phyloP scores from a whole-genome alignment of 2,113 vertebrate species.

The Grus americana region DNA sequence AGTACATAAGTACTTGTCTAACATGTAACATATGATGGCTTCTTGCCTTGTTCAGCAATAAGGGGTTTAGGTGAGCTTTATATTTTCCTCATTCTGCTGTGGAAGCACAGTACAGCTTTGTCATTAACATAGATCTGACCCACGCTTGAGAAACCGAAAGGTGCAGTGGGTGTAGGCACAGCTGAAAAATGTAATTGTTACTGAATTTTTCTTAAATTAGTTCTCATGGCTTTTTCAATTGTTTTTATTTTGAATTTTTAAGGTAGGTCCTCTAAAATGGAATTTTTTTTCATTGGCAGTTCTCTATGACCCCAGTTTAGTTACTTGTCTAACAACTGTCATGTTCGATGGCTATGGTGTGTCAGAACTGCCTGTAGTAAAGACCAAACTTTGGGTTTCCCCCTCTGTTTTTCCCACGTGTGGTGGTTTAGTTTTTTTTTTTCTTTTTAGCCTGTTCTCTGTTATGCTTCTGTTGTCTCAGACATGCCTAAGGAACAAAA shows the following conservation, averaged over 20 bases:
- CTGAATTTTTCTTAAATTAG: not conserved
- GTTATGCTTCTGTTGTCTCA: constrained; percentile 49
- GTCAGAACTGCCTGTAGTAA: constrained; percentile 23
- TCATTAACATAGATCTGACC: not conserved
- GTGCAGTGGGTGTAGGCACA: not conserved
- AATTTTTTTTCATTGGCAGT: not conserved
- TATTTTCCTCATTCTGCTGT: not conserved
- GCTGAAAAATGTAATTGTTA: not conserved
- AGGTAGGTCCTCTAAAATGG: not conserved
- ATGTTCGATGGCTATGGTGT: constrained; percentile 8
- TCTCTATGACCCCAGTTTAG: not conserved
- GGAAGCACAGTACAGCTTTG: not conserved
- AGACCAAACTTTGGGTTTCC: not conserved
- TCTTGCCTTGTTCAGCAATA: not conserved
- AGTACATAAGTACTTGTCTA: not conserved
- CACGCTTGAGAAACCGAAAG: not conserved
- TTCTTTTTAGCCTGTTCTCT: constrained; percentile 41
- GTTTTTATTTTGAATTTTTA: not conserved
- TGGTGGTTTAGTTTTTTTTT: not conserved
- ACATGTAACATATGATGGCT: not conserved
- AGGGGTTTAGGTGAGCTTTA: not conserved
- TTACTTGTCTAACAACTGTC: constrained; percentile 46
- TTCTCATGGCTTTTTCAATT: not conserved
- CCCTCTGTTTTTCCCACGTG: not conserved
- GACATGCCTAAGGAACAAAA: constrained; percentile 44